Base-by-base conservation (phyloP, 2,113 vertebrate species). In the Plestiodon gilberti region DNA sequence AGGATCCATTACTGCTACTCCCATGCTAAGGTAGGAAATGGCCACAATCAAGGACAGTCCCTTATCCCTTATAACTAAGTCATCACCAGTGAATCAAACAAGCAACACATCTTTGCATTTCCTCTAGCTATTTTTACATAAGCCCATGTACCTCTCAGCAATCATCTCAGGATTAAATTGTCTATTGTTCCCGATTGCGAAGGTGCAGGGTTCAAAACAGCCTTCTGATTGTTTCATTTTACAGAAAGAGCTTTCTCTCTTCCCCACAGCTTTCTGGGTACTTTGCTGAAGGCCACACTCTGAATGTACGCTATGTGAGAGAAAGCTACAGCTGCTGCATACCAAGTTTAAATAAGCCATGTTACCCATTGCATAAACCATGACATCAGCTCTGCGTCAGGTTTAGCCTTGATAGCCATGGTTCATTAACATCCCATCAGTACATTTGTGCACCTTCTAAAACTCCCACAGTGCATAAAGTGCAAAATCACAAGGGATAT, bases 141-240 rank as follows among this genome's bases (percentile, higher is more conserved):
- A 71, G 82, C 83, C 90, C 83, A 10, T 0, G 0, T 92, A 91
- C 85, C 83, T 78, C 90, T 82, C 89, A 1, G 85, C 78, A 9
- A 65, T 22, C 23, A 65, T 18, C 88, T 90, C 89, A 25, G 85
- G 57, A 2, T 78, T 74, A 69, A 28, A 1, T 5, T 2, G 48
- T 91, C 75, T 86, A 40, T 22, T 82, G 90, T 8, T 90, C 92
- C 15, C 80, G 81, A 89, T 92, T 90, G 78, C 82, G 7, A 20
- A 0, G 76, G 8, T 76, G 69, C 69, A 25, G 85, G 87, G 88
- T 86, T 71, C 0, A 87, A 80, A 93, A 28, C 18, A 10, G 48
- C 89, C 2, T 2, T 79, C 35, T 52, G 0, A 0, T 82, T 0
- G 33, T 86, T 76, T 88, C 84, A 0, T 35, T 0, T 78, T 86